These are phyloP conservation scores for Phyllostomus discolor DNA, from an alignment of 2,113 vertebrate species.

Conservation along the genomic window DNA sequence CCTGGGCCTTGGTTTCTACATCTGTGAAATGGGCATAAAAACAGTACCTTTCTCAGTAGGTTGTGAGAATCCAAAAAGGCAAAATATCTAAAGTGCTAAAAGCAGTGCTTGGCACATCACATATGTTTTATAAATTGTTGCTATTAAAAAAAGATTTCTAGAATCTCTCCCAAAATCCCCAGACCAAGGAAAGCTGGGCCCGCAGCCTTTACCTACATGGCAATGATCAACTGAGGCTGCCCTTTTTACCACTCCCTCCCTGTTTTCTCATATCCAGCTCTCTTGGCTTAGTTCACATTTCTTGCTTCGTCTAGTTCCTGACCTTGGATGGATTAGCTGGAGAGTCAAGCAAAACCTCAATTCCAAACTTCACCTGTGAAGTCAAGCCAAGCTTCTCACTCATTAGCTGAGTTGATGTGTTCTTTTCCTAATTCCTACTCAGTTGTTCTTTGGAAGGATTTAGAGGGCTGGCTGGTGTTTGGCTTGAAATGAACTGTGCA, in stretches of 20 bases:
- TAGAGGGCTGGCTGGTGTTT: background rate
- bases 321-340: background rate
- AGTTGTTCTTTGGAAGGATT: background rate
- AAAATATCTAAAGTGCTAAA: background rate
- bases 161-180: background rate
- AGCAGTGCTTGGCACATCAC: background rate
- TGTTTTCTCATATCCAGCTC: background rate
- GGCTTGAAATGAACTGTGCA: background rate
- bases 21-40: background rate
- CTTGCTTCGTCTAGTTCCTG: background rate
- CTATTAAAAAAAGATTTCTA: background rate
- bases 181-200: background rate
- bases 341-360: background rate
- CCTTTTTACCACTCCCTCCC: background rate
- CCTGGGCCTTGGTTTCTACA: background rate
- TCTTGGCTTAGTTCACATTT: background rate
- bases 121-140: background rate
- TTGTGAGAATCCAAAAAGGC: background rate
- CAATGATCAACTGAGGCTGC: background rate
- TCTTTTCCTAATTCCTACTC: background rate
- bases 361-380: background rate
- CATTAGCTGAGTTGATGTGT: background rate
- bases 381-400: background rate
- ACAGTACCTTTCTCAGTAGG: background rate
- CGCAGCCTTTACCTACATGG: no score